phyloP scores from a whole-genome alignment of 2,113 vertebrate species.

The Caranx melampygus region DNA sequence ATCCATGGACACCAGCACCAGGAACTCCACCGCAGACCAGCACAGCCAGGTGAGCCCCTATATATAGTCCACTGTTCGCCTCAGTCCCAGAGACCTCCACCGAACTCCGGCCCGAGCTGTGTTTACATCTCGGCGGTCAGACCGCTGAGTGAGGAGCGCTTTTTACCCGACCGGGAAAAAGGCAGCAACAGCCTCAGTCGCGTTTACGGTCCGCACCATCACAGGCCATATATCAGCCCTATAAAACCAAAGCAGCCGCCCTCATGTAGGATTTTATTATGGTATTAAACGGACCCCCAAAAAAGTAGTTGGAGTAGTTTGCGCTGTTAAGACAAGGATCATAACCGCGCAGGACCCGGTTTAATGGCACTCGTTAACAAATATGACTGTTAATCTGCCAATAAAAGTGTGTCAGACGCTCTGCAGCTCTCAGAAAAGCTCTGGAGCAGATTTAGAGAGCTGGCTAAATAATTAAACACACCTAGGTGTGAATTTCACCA shows the following conservation, averaged over 20 bases:
- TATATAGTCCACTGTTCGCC: background rate
- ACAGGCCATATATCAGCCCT: constrained; percentile 88
- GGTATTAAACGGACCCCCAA: constrained; percentile 83
- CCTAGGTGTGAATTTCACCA: constrained; percentile 36
- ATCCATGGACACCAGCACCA: background rate
- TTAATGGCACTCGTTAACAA: constrained; percentile 83
- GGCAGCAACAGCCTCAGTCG: constrained; percentile 53
- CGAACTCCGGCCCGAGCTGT: constrained; percentile 19
- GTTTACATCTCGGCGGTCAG: constrained; percentile 48
- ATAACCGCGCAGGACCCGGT: constrained; percentile 65
- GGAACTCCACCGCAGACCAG: background rate
- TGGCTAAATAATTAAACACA: constrained; percentile 57
- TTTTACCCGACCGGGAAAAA: constrained; percentile 43
- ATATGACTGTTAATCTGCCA: constrained; percentile 81
- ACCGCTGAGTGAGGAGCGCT: constrained; percentile 56
- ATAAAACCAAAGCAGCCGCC: constrained; percentile 87
- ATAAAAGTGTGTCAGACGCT: constrained; percentile 67
- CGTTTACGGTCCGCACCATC: constrained; percentile 78
- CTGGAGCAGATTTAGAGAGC: constrained; percentile 13
- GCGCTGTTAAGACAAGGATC: constrained; percentile 79
- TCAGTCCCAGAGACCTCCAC: background rate
- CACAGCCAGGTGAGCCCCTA: background rate
- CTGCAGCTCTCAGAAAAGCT: constrained; percentile 19
- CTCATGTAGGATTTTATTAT: constrained; percentile 87
- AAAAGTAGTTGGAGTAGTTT: constrained; percentile 83